Base-by-base conservation (phyloP, 2,888 invertebrate genomes). In the Ariolimax columbianus region DNA sequence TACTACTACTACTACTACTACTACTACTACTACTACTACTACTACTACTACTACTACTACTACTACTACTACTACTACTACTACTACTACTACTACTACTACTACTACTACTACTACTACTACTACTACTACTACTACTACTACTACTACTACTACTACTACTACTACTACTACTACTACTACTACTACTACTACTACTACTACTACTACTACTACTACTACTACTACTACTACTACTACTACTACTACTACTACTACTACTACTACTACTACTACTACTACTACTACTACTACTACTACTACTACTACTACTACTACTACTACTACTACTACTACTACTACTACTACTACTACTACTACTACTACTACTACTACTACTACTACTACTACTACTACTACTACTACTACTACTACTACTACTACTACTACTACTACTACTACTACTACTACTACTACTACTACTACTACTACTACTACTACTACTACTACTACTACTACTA, bases 81-180 rank as follows among this genome's bases (percentile, higher is more conserved):
- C 63, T 1, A 26, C 63, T 26, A 26, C 63, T 63, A 26, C 63
- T 63, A 11, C 63, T 63, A 63, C 4, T 63, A 63, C 63, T 63
- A 63, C 63, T n/a, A 63, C 63, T n/a, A 78, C 78, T 55, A 78
- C 78, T 51, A 26, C 78, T 51, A 78, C 78, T 78, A 78, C 59
- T 78, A 78, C 78, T 78, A 78, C 78, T 55, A 33, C 78, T 55
- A 78, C 59, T 78, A 1, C 79, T 59, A 79, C 79, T 79, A 79
- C 79, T 79, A 63, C 66, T 66, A 79, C 79, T 66, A 63, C 79
- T 11, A 63, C 66, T 79, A 36, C 79, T 59, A 66, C 79, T 79
- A 11, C 66, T 79, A 79, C 79, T 66, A 51, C 79, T 38, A 63
- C 79, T n/a, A 40, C 38, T 79, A 59, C 78, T 55, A 51, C 51